Percentiles rank a stretch among this genome's conserved stretches.
Evolutionary conservation across 1,140 invertebrate species (phyloP).

Genomic region (Mamestra configurata): DNA sequence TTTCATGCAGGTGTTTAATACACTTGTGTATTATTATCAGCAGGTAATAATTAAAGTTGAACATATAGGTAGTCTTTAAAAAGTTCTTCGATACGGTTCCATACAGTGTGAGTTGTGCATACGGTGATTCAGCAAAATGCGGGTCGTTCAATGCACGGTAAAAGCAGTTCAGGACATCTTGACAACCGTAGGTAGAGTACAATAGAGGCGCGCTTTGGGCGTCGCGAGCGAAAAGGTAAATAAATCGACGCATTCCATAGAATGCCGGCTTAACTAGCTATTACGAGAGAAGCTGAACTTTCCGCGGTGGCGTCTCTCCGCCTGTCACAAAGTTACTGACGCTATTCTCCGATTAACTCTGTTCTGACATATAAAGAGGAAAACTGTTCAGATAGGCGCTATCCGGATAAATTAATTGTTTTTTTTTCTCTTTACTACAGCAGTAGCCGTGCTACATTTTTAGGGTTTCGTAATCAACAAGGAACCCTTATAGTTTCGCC

Average conservation of each 20-base stretch:
- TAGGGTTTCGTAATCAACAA: no score
- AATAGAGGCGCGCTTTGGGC: constrained; percentile 4
- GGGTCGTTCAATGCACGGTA: neutral
- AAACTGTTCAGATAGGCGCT: constrained; percentile 34
- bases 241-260: constrained; percentile 39
- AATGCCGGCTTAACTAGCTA: constrained; percentile 45
- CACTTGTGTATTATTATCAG: neutral
- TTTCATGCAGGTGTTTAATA: constrained; percentile 23
- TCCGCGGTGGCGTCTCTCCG: constrained; percentile 36
- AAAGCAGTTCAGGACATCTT: constrained; percentile 22
- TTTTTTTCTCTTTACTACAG: neutral
- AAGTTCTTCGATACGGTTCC: no score
- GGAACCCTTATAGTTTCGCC: no score
- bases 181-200: neutral
- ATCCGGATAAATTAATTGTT: constrained; percentile 20
- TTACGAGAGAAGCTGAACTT: constrained; percentile 48
- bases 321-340: constrained; percentile 51
- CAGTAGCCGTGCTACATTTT: neutral
- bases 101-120: neutral
- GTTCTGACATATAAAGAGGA: constrained; percentile 48
- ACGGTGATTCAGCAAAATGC: neutral
- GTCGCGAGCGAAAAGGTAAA: constrained; percentile 43
- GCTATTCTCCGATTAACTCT: constrained; percentile 49
- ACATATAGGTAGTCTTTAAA: neutral
- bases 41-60: constrained; percentile 22